These are phyloP conservation scores for Platichthys stellatus DNA, from an alignment of 2,113 vertebrate genomes.

Conservation along the genomic window DNA sequence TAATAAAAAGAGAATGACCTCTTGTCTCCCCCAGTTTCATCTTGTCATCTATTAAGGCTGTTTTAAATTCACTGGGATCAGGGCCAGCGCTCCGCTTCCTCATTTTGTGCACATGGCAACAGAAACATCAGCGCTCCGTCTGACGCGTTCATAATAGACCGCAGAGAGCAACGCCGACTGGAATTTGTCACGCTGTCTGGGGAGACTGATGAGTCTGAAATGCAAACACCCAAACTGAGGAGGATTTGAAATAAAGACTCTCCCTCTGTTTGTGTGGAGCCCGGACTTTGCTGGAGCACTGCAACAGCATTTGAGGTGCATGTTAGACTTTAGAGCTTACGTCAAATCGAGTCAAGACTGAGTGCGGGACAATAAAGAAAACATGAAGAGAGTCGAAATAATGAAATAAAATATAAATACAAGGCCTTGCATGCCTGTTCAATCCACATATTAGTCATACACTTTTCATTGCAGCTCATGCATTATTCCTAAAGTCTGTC, in stretches of 20 bases:
- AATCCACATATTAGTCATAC: conserved; percentile 22
- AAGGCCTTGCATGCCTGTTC: neutral
- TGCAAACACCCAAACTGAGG: conserved; percentile 29
- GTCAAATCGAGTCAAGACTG: neutral
- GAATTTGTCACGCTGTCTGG: conserved; percentile 56
- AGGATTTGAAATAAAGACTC: conserved; percentile 17
- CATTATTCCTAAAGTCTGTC: conserved; percentile 24
- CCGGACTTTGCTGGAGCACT: neutral
- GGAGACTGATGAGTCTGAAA: conserved; percentile 59
- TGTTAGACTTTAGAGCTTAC: neutral
- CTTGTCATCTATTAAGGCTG: neutral
- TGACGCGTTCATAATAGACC: conserved; percentile 57
- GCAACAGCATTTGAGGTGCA: neutral
- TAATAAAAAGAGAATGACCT: conserved; percentile 26
- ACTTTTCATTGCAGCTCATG: conserved; percentile 10
- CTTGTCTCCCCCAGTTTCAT: conserved; percentile 11
- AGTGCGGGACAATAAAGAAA: neutral
- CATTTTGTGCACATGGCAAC: conserved; percentile 36
- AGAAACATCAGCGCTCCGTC: conserved; percentile 37
- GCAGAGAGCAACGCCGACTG: conserved; percentile 20
- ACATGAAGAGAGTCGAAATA: neutral
- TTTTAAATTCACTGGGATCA: conserved; percentile 11
- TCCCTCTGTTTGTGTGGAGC: neutral
- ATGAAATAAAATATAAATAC: neutral
- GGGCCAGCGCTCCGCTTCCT: conserved; percentile 1